These are phyloP conservation scores for Enteromius trimaculatus DNA, from an alignment of 2,797 vertebrate species.

Conservation along the genomic window DNA sequence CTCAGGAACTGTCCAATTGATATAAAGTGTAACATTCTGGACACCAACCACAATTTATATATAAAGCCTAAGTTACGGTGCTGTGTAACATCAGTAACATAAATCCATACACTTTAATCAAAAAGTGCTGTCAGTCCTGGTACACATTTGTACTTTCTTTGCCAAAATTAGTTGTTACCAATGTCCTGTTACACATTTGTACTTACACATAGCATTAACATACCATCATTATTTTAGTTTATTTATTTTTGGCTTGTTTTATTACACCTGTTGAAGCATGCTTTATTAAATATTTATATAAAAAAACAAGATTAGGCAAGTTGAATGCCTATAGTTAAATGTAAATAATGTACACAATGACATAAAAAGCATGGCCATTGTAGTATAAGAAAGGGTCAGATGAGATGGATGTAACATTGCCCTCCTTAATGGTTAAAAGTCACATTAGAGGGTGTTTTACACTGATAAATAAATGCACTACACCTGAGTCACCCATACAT, in stretches of 20 bases:
- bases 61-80: no score
- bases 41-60: no score
- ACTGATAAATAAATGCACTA: background rate
- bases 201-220: no score
- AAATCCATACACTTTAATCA: no score
- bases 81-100: no score
- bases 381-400: background rate
- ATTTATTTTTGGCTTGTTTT: background rate
- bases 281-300: background rate
- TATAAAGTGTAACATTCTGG: no score
- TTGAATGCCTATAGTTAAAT: background rate
- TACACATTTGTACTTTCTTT: no score
- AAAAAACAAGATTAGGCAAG: background rate
- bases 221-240: background rate
- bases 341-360: background rate
- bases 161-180: no score
- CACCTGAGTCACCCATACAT: background rate
- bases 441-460: background rate
- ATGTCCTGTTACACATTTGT: no score
- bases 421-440: constrained; percentile 1
- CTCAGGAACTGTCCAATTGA: no score
- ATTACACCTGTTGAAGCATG: background rate
- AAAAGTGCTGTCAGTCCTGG: no score
- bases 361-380: background rate
- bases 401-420: background rate